Percentiles rank a stretch among this genome's conserved stretches.
These are phyloP conservation scores for Eupithecia insigniata DNA, from an alignment of 2,888 invertebrate genomes.

Conservation along the genomic window DNA sequence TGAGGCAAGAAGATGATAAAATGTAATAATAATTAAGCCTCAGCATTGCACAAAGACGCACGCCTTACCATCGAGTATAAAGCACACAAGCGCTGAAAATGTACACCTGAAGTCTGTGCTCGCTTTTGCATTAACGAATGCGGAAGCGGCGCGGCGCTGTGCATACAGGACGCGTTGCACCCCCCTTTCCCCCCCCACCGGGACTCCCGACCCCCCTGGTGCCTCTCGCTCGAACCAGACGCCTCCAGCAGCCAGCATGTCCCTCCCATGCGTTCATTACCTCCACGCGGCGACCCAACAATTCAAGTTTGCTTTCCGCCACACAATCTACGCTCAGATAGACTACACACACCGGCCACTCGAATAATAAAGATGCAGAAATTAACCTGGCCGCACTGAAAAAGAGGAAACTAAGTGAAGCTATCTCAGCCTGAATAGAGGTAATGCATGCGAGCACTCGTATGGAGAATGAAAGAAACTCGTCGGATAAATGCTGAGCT, in stretches of 20 bases:
- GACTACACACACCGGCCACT: conserved; percentile 78
- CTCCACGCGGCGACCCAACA: conserved; percentile 78
- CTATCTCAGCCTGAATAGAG: conserved; percentile 81
- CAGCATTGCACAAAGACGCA: conserved; percentile 78
- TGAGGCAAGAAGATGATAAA: conserved; percentile 70
- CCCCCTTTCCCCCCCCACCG: conserved; percentile 52
- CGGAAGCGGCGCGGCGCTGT: conserved; percentile 82
- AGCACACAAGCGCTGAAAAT: conserved; percentile 83
- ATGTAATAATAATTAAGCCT: conserved; percentile 80
- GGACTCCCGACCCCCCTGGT: conserved; percentile 45
- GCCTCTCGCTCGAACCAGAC: conserved; percentile 76
- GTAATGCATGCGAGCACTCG: conserved; percentile 80
- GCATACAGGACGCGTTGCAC: conserved; percentile 81
- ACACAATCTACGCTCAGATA: conserved; percentile 82
- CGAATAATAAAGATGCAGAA: conserved; percentile 84
- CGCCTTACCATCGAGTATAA: conserved; percentile 79
- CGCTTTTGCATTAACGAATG: conserved; percentile 85
- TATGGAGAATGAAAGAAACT: conserved; percentile 81
- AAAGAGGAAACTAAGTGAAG: conserved; percentile 84
- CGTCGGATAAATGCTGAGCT: conserved; percentile 68
- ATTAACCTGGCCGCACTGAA: conserved; percentile 80
- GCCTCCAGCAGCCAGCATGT: conserved; percentile 75
- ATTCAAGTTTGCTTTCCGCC: conserved; percentile 84
- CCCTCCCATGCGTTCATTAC: conserved; percentile 83
- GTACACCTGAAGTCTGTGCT: conserved; percentile 83